Evolutionary conservation across 2,797 vertebrate species (phyloP), one percentile per base, ranked within the genome.

Genomic region (Antrozous pallidus): DNA sequence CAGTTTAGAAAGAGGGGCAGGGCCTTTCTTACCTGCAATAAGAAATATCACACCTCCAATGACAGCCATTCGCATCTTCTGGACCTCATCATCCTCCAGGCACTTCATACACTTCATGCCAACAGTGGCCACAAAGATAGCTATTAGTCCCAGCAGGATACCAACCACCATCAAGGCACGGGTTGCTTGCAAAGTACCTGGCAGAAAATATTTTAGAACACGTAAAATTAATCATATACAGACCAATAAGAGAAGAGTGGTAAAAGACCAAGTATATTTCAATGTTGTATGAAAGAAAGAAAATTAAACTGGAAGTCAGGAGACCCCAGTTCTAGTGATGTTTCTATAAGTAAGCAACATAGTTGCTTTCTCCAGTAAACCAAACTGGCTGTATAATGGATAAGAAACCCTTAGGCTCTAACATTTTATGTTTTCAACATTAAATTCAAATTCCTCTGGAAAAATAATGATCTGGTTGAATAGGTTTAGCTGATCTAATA

Each of bases 91-190:
- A 0, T 97, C 98, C 3, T 99, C 99, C 98, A 99, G 96, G 92
- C 99, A 99, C 86, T 98, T 99, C 94, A 99, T 99, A 96, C 99
- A 99, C 85, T 99, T 99, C 99, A 99, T 99, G 10, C 99, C 99
- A 22, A 98, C 80, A 0, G 98, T 97, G 83, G 98, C 97, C 80
- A 99, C 96, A n/a, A 99, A 95, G 17, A 98, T 74, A 0, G 97
- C 99, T 1, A 99, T 70, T 3, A 98, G 95, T 8, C 99, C 99
- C 88, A 99, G 65, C 33, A 99, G 94, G 73, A 99, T 98, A 63
- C 99, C 98, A 77, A 98, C 74, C 75, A 99, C 97, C 98, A 99
- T 98, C 97, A 99, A 94, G 1, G 98, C 99, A 2, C 99, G 98
- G 3, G 99, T 99, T 0, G 98, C 98, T 97, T 99, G 99, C 93